Evolutionary conservation across 1,140 invertebrate genomes (phyloP).

Genomic region (Eciton burchellii): DNA sequence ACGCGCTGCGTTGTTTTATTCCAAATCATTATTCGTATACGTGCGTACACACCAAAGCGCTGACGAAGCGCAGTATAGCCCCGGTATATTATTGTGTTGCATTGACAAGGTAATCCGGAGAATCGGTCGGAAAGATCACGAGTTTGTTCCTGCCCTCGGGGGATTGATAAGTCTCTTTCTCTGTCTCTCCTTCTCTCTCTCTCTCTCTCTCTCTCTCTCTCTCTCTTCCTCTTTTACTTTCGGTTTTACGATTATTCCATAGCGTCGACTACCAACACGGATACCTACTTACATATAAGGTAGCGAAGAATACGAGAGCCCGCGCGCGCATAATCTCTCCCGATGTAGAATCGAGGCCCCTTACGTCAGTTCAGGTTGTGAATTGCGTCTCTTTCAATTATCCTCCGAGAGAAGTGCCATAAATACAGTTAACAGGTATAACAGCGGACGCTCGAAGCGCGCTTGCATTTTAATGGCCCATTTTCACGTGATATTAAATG

Average conservation of each 20-base stretch:
- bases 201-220: background rate
- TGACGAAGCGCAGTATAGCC: slow-evolving; percentile 12
- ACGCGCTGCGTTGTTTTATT: too few species aligned
- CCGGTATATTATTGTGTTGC: background rate
- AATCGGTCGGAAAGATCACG: background rate
- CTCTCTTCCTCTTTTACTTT: slow-evolving; percentile 38
- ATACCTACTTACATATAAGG: slow-evolving; percentile 32
- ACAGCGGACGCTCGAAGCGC: too few species aligned
- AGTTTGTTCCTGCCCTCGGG: slow-evolving; percentile 6
- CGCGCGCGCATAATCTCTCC: slow-evolving; percentile 25
- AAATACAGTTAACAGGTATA: slow-evolving; percentile 4
- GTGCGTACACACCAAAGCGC: too few species aligned
- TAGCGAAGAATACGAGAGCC: background rate
- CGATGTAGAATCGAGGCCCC: background rate
- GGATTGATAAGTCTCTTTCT: slow-evolving; percentile 38
- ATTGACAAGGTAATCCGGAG: background rate
- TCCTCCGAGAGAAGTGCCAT: slow-evolving; percentile 25
- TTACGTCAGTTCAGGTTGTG: slow-evolving; percentile 27
- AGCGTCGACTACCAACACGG: background rate
- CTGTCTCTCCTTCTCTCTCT: too few species aligned
- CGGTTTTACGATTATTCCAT: slow-evolving; percentile 53
- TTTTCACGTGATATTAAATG: slow-evolving; percentile 28
- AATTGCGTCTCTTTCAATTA: slow-evolving; percentile 52
- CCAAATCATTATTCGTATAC: too few species aligned
- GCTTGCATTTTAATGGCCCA: slow-evolving; percentile 27